Evolutionary conservation across 2,797 vertebrate species (phyloP).

Genomic region (Heteromormyrus szaboi): DNA sequence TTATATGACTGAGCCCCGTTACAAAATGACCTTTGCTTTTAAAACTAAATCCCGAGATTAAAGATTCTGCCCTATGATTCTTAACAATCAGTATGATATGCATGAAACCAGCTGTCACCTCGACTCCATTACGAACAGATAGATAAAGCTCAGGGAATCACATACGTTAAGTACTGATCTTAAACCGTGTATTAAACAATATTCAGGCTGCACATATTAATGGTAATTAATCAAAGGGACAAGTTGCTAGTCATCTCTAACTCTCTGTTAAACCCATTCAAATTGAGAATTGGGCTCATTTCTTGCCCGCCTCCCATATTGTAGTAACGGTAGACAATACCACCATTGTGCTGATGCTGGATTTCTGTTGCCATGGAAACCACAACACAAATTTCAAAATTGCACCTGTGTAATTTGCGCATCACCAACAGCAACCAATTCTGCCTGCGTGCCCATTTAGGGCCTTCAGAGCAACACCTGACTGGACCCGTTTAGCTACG

Average conservation of each 20-base stretch:
- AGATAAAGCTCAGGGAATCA: not conserved
- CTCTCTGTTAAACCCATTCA: not conserved
- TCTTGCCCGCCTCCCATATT: slow-evolving; percentile 47
- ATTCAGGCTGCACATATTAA: not conserved
- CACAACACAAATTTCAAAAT: slow-evolving; percentile 19
- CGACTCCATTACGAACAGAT: not conserved
- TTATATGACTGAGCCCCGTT: slow-evolving; percentile 53
- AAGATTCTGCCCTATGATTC: slow-evolving; percentile 35
- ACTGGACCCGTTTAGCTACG: slow-evolving; percentile 30
- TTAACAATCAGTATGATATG: slow-evolving; percentile 31
- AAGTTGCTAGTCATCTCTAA: not conserved
- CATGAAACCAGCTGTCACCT: not conserved
- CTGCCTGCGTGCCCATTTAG: not conserved
- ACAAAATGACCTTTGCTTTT: slow-evolving; percentile 51
- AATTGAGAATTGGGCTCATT: slow-evolving; percentile 37
- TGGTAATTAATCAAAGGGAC: not conserved
- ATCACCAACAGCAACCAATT: slow-evolving; percentile 23
- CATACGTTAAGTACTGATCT: not conserved
- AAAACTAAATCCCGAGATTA: slow-evolving; percentile 33
- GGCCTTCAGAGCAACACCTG: slow-evolving; percentile 15
- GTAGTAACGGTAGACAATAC: slow-evolving; percentile 54
- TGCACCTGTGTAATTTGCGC: slow-evolving; percentile 26
- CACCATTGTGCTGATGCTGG: slow-evolving; percentile 62
- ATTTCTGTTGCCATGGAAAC: slow-evolving; percentile 5
- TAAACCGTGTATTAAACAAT: not conserved